Conservation (phyloP, 2,888 invertebrate species). For the Tryphoninae sp. region DNA sequence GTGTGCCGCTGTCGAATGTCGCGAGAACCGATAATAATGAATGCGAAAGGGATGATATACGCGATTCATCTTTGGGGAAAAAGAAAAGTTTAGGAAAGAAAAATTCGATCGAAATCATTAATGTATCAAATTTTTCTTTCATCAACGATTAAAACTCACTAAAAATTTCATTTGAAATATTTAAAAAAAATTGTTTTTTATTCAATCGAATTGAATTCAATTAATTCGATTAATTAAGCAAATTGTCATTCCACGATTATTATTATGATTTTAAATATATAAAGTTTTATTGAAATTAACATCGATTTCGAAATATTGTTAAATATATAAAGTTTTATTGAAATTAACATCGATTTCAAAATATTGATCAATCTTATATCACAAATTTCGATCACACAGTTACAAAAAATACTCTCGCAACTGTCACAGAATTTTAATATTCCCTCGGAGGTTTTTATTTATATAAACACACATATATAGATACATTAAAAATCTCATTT, state of each 20-base stretch:
- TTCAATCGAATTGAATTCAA: background rate
- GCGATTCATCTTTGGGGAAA: conserved; percentile 36
- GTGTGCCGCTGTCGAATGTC: conserved; percentile 30
- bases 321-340: no score
- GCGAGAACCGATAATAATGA: conserved; percentile 43
- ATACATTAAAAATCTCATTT: background rate
- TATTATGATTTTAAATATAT: background rate
- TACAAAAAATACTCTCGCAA: background rate
- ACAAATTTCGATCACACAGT: background rate
- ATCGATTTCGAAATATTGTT: no score
- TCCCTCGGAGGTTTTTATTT: conserved; percentile 45
- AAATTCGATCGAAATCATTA: conserved; percentile 20
- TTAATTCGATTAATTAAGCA: background rate
- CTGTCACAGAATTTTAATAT: background rate
- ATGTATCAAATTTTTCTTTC: conserved; percentile 13
- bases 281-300: no score
- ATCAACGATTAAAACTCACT: background rate
- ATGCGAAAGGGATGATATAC: conserved; percentile 33
- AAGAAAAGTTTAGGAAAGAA: conserved; percentile 5
- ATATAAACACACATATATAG: background rate
- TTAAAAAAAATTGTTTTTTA: background rate
- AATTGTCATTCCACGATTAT: background rate
- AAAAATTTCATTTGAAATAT: background rate
- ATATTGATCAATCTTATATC: no score
- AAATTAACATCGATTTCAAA: no score